phyloP scores from a whole-genome alignment of 2,888 invertebrate genomes.

The Terebella lapidaria region DNA sequence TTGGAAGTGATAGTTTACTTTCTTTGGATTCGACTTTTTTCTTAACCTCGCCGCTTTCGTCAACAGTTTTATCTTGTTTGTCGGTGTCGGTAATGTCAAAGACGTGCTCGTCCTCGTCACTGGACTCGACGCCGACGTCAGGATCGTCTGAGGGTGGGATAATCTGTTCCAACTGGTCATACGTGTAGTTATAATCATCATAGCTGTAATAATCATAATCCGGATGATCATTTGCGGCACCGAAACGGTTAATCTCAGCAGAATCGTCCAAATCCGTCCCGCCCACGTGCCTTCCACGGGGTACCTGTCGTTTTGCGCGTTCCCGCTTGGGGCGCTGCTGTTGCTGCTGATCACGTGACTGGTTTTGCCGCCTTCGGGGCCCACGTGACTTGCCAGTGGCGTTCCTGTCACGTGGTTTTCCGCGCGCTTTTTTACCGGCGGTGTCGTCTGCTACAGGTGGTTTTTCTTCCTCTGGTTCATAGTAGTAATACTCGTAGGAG shows the following conservation, averaged over 20 bases:
- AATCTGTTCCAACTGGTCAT: not conserved
- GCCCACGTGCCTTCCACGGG: not conserved
- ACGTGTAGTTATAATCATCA: constrained; percentile 5
- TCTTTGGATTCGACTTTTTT: not conserved
- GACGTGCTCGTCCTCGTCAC: not conserved
- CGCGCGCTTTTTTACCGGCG: not conserved
- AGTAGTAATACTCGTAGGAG: constrained; percentile 15
- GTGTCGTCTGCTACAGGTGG: no score
- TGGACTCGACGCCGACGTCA: not conserved
- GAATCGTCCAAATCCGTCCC: no score
- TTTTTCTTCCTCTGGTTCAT: constrained; percentile 3
- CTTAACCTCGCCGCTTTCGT: not conserved
- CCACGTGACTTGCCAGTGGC: not conserved
- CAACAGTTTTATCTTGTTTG: no score
- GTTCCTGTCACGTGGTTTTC: not conserved
- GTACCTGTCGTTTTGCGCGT: not conserved
- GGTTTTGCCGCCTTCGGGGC: not conserved
- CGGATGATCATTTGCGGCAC: not conserved
- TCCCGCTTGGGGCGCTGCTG: no score
- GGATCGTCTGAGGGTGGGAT: not conserved
- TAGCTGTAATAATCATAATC: not conserved
- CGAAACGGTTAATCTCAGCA: not conserved
- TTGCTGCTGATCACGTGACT: not conserved
- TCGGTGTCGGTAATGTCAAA: no score
- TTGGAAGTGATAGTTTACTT: constrained; percentile 5